Evolutionary conservation across 2,797 vertebrate species (phyloP).

Genomic region (Hypotaenidia okinawae): DNA sequence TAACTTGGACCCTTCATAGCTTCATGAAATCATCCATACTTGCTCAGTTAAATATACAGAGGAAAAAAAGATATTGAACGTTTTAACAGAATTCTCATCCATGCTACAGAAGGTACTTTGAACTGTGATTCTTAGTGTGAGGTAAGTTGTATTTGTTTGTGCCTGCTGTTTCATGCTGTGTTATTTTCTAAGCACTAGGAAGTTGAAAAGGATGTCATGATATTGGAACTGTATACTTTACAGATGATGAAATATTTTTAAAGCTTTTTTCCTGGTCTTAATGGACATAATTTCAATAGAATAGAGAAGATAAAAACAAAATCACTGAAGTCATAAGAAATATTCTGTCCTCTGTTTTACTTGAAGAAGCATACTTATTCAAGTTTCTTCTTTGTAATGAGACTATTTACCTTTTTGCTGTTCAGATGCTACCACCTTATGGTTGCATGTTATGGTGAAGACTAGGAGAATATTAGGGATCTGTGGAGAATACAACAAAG

Average conservation of each 20-base stretch:
- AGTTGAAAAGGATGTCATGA: background rate
- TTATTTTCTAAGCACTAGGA: background rate
- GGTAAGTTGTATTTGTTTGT: background rate
- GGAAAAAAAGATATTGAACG: constrained; percentile 80
- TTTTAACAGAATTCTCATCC: constrained; percentile 81
- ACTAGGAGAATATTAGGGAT: background rate
- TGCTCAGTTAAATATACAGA: constrained; percentile 80
- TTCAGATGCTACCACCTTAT: constrained; percentile 17
- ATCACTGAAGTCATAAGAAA: background rate
- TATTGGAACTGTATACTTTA: background rate
- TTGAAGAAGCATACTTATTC: background rate
- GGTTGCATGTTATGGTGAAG: background rate
- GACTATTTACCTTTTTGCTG: background rate
- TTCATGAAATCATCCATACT: constrained; percentile 77
- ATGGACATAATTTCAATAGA: background rate
- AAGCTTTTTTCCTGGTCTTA: background rate
- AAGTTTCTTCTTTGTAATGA: background rate
- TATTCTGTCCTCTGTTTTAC: background rate
- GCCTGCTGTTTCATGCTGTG: background rate
- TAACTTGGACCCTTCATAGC: constrained; percentile 78
- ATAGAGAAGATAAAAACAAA: background rate
- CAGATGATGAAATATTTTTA: background rate
- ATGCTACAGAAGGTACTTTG: constrained; percentile 81
- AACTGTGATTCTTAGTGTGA: constrained; percentile 48
- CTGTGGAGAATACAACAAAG: background rate